Evolutionary conservation across 2,888 invertebrate genomes (phyloP).

Genomic region (Icerya purchasi): DNA sequence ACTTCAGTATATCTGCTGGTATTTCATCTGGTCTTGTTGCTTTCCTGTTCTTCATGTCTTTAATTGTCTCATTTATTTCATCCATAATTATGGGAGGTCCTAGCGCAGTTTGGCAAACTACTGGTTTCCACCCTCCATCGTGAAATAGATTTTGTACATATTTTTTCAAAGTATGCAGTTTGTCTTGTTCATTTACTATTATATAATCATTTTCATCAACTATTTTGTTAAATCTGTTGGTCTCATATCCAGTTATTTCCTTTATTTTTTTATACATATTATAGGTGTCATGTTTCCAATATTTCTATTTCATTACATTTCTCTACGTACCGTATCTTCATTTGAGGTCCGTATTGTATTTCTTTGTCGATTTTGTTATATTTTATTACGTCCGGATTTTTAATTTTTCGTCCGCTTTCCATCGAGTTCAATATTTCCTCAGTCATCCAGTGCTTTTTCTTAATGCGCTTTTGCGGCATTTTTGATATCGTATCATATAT

Average conservation of each 20-base stretch:
- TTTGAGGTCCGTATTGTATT: no score
- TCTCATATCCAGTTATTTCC: not conserved
- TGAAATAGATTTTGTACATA: not conserved
- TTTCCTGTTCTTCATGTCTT: not conserved
- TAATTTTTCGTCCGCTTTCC: not conserved
- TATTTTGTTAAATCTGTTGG: not conserved
- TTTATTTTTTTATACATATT: not conserved
- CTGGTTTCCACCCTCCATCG: not conserved
- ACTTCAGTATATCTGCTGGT: not conserved
- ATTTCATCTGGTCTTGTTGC: not conserved
- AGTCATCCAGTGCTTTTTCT: not conserved
- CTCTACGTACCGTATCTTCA: not conserved
- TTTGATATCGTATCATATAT: not conserved
- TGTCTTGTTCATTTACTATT: not conserved
- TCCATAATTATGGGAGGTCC: not conserved
- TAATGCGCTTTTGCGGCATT: not conserved
- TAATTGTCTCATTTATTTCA: not conserved
- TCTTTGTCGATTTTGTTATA: not conserved
- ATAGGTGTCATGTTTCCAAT: not conserved
- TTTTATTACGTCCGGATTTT: not conserved
- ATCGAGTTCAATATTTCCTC: not conserved
- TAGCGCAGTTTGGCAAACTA: no score
- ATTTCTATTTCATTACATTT: not conserved
- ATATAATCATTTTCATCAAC: not conserved
- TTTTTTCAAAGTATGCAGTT: not conserved